Conservation (phyloP, 2,888 invertebrate species). For the Glaucopsyche alexis region DNA sequence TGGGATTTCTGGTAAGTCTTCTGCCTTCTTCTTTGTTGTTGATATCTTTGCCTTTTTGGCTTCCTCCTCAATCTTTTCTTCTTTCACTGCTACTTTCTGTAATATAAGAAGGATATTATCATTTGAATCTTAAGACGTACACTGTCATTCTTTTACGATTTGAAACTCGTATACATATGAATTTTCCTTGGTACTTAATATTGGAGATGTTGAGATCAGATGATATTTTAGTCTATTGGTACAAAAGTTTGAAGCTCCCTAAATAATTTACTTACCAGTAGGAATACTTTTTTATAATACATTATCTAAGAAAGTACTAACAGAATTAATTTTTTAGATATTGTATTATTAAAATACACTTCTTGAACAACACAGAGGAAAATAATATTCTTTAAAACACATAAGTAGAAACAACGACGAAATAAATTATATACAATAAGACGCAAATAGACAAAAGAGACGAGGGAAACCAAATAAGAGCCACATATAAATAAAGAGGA, state of each 20-base stretch:
- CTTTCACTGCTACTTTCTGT: slow-evolving; percentile 73
- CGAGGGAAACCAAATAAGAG: slow-evolving; percentile 1
- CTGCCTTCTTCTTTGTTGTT: slow-evolving; percentile 75
- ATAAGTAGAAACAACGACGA: background rate
- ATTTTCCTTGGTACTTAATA: background rate
- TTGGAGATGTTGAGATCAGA: background rate
- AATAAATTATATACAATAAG: background rate
- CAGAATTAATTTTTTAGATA: background rate
- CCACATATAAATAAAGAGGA: slow-evolving; percentile 5
- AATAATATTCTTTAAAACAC: background rate
- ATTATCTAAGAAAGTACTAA: too few species aligned
- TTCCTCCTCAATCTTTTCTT: slow-evolving; percentile 70
- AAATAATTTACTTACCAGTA: background rate
- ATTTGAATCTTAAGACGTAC: background rate
- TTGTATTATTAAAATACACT: background rate
- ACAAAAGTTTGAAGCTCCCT: background rate
- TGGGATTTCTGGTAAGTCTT: slow-evolving; percentile 82
- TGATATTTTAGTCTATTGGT: background rate
- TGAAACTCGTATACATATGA: too few species aligned
- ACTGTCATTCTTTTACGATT: too few species aligned
- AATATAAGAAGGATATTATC: slow-evolving; percentile 42
- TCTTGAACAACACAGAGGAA: background rate
- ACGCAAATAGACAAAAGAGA: background rate
- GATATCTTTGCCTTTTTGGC: slow-evolving; percentile 72
- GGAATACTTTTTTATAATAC: background rate